Conservation (phyloP, 1,140 invertebrate genomes). For the Zaprionus africanus region DNA sequence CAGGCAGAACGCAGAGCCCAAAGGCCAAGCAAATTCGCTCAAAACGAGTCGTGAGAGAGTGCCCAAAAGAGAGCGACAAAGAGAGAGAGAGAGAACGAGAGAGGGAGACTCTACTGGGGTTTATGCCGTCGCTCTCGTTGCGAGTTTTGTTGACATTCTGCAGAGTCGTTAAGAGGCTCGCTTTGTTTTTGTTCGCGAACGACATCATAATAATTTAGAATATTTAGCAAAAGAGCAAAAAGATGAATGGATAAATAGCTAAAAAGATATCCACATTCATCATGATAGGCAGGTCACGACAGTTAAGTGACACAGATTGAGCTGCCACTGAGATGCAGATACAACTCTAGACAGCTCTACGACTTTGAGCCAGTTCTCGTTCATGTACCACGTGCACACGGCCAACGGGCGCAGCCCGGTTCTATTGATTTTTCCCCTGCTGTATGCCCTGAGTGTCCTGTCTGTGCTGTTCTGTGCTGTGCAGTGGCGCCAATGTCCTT, state of each 20-base stretch:
- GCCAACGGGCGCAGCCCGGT: constrained; percentile 30
- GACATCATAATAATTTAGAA: constrained; percentile 66
- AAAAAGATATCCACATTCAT: constrained; percentile 19
- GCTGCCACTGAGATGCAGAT: background rate
- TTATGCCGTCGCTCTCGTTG: constrained; percentile 9
- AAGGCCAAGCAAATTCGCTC: constrained; percentile 70
- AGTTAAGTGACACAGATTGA: constrained; percentile 71
- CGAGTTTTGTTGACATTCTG: constrained; percentile 77
- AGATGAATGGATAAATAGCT: background rate
- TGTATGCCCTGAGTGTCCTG: constrained; percentile 14
- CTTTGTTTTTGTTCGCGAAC: constrained; percentile 26
- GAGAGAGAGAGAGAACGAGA: constrained; percentile 2
- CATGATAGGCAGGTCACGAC: constrained; percentile 44
- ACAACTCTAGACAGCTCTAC: background rate
- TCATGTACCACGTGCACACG: constrained; percentile 36
- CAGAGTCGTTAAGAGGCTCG: constrained; percentile 25
- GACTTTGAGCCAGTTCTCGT: background rate
- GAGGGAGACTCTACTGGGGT: background rate
- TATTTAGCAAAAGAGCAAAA: constrained; percentile 51
- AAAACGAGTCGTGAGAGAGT: constrained; percentile 64
- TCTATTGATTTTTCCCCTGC: constrained; percentile 78
- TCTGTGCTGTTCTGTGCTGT: background rate
- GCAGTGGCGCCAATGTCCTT: constrained; percentile 26
- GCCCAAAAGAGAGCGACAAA: constrained; percentile 20
- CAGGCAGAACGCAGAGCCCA: constrained; percentile 55